These are phyloP conservation scores for Calvadosia cruxmelitensis DNA, from an alignment of 30 jellyfish, hydroid and myxozoan species.

Conservation along the genomic window DNA sequence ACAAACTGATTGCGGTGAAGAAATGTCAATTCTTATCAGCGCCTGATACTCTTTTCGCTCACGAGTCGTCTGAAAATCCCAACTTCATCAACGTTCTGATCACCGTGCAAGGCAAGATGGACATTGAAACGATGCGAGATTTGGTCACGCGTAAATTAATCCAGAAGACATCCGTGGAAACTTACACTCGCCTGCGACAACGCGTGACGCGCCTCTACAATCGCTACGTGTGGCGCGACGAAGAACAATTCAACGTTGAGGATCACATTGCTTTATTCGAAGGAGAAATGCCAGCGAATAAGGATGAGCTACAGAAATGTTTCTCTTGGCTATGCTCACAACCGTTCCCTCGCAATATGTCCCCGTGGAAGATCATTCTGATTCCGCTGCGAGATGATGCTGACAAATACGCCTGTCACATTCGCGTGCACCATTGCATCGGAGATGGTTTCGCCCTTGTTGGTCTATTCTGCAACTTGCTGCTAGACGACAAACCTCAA, in stretches of 20 bases:
- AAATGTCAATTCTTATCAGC: conserved; percentile 66
- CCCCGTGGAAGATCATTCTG: conserved; percentile 90
- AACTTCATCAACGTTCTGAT: conserved; percentile 60
- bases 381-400: conserved; percentile 34
- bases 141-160: conserved; percentile 42
- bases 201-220: conserved; percentile 45
- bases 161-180: conserved; percentile 15
- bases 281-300: conserved; percentile 32
- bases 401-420: conserved; percentile 48
- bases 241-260: conserved; percentile 46
- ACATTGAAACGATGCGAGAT: conserved; percentile 37
- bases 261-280: conserved; percentile 60
- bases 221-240: conserved; percentile 88
- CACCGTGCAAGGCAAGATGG: conserved; percentile 54
- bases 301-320: conserved; percentile 47
- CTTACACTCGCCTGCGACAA: conserved; percentile 67
- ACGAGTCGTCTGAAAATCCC: conserved; percentile 71
- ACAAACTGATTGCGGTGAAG: conserved; percentile 33
- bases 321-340: conserved; percentile 36
- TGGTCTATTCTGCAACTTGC: conserved; percentile 73
- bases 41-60: conserved; percentile 53
- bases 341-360: conserved; percentile 40
- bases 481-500: conserved; percentile 76
- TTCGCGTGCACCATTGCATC: conserved; percentile 69
- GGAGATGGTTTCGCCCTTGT: conserved; percentile 99